Percentiles rank a stretch among this genome's conserved stretches.
Conservation (phyloP, 1,140 invertebrate species). For the Neodiprion virginianus region DNA sequence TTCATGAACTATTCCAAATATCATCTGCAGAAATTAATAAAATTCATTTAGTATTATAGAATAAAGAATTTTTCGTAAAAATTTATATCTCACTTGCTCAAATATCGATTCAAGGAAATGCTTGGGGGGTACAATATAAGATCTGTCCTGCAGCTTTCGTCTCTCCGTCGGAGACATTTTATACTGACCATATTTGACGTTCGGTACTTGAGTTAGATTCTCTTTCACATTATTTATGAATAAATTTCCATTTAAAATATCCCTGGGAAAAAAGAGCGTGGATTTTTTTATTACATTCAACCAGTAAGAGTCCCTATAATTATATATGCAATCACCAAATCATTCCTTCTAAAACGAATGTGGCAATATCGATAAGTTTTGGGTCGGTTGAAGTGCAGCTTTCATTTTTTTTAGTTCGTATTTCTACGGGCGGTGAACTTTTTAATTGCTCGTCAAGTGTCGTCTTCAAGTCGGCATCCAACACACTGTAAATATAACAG, state of each 20-base stretch:
- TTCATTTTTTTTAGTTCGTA: slow-evolving; percentile 20
- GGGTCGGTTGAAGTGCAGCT: slow-evolving; percentile 12
- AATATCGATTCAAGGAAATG: slow-evolving; percentile 34
- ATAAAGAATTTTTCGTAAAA: neutral
- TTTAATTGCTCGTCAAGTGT: slow-evolving; percentile 33
- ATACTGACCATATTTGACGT: slow-evolving; percentile 44
- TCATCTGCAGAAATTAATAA: slow-evolving; percentile 37
- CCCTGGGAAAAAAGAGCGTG: slow-evolving; percentile 34
- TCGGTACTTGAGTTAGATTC: slow-evolving; percentile 3
- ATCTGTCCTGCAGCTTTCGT: slow-evolving; percentile 33
- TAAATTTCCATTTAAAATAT: slow-evolving; percentile 40
- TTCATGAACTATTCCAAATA: slow-evolving; percentile 42
- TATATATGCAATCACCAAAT: slow-evolving; percentile 39
- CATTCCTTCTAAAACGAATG: slow-evolving; percentile 41
- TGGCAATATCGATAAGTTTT: slow-evolving; percentile 18
- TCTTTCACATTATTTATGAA: slow-evolving; percentile 33
- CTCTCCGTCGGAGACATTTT: slow-evolving; percentile 25
- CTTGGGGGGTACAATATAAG: slow-evolving; percentile 30
- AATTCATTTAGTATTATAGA: neutral
- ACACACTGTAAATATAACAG: slow-evolving; percentile 28
- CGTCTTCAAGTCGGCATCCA: slow-evolving; percentile 28
- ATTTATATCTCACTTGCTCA: slow-evolving; percentile 32
- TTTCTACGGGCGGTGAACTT: slow-evolving; percentile 25
- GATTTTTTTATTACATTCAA: slow-evolving; percentile 8
- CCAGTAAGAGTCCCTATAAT: slow-evolving; percentile 9